phyloP scores from a whole-genome alignment of 2,113 vertebrate genomes.

The Indicator indicator region DNA sequence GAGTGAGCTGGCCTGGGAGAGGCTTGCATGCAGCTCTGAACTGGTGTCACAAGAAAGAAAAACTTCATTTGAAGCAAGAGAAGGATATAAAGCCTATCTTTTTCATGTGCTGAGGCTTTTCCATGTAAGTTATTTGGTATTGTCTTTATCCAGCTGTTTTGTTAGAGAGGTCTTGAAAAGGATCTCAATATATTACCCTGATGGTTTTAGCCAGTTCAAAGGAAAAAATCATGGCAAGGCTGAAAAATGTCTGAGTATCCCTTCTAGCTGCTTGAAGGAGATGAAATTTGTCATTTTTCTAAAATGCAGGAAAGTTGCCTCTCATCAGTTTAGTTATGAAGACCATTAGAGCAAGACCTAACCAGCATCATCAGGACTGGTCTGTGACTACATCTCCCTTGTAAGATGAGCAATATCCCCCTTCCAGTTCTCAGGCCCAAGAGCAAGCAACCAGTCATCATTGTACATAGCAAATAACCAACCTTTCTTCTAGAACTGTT shows the following conservation, averaged over 20 bases:
- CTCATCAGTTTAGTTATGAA: not conserved
- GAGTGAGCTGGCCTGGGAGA: not conserved
- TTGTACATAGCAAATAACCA: not conserved
- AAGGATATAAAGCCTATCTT: not conserved
- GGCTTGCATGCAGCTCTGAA: not conserved
- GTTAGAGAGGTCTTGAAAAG: not conserved
- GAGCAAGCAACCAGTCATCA: not conserved
- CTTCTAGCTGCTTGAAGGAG: not conserved
- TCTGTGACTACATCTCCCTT: not conserved
- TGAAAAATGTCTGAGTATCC: not conserved
- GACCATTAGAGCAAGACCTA: not conserved
- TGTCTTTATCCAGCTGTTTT: not conserved
- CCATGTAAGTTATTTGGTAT: not conserved
- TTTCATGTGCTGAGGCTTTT: not conserved
- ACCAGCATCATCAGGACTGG: not conserved
- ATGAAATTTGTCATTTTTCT: not conserved
- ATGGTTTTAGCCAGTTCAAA: not conserved
- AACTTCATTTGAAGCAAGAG: not conserved
- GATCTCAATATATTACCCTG: not conserved
- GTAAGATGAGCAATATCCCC: not conserved
- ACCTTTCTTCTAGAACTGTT: not conserved
- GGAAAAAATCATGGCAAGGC: not conserved
- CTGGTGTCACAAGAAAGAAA: rapidly evolving
- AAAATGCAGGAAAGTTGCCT: not conserved
- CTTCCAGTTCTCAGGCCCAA: not conserved